A percentile compares a stretch with the other conserved stretches of the same genome.
phyloP scores from a whole-genome alignment of 2,797 vertebrate species.

The Galago senegalensis region DNA sequence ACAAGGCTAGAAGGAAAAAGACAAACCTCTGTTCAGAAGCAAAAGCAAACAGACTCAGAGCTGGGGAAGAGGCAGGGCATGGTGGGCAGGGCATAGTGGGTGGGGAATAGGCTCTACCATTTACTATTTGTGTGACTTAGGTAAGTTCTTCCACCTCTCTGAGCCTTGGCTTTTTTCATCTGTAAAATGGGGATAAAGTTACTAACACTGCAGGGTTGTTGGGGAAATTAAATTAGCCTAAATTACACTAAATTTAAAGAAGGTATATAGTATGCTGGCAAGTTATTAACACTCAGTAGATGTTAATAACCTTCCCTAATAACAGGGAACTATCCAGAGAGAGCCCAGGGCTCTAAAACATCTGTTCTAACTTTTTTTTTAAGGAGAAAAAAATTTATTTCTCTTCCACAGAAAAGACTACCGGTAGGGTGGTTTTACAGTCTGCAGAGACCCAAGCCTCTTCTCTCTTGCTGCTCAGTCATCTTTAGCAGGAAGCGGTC shows the following conservation, averaged over 20 bases:
- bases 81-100: accelerated
- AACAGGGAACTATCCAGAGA: neutral
- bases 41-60: neutral
- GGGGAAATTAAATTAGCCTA: constrained; percentile 39
- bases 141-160: neutral
- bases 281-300: neutral
- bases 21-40: neutral
- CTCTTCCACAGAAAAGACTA: neutral
- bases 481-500: neutral
- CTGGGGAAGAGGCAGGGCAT: accelerated
- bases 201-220: neutral
- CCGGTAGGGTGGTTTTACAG: neutral
- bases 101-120: accelerated
- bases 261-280: neutral
- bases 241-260: constrained; percentile 46
- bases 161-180: neutral
- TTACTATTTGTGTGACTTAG: neutral
- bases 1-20: neutral
- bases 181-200: neutral
- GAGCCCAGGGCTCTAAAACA: neutral
- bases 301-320: constrained; percentile 1
- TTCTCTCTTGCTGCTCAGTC: neutral
- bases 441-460: neutral
- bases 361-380: neutral
- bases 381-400: neutral